A percentile compares a stretch with the other conserved stretches of the same genome.
phyloP scores from a whole-genome alignment of 1,140 invertebrate genomes.

The Conopomorpha cramerella region DNA sequence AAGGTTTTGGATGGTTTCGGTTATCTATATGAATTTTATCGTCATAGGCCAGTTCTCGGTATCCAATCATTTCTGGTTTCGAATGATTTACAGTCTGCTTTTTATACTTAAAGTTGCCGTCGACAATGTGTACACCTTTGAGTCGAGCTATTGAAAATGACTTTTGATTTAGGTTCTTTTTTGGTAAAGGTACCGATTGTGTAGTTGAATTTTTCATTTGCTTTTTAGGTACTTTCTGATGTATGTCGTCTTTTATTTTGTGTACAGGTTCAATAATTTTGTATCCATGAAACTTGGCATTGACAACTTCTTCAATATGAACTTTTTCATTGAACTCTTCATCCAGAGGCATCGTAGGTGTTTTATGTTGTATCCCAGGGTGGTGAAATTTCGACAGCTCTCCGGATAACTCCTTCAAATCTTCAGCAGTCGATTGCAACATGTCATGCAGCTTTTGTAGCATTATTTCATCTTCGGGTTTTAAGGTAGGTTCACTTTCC shows the following conservation, averaged over 20 bases:
- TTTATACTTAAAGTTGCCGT: too few relatives aligned
- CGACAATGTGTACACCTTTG: too few relatives aligned
- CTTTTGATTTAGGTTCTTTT: conserved; percentile 6
- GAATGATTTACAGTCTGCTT: too few relatives aligned
- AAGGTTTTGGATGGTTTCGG: conserved; percentile 17
- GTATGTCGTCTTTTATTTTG: conserved; percentile 7
- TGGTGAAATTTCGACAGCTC: conserved; percentile 32
- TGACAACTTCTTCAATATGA: conserved; percentile 50
- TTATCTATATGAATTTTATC: conserved; percentile 31
- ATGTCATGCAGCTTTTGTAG: conserved; percentile 43
- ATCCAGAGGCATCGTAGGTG: conserved; percentile 36
- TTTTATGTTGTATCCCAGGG: conserved; percentile 26
- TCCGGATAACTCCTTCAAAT: conserved; percentile 41
- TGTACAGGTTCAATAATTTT: conserved; percentile 21
- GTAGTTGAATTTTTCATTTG: too few relatives aligned
- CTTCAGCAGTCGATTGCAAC: conserved; percentile 48
- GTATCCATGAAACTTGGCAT: conserved; percentile 48
- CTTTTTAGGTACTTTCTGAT: conserved; percentile 8
- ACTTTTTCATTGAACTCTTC: conserved; percentile 53
- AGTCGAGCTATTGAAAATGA: too few relatives aligned
- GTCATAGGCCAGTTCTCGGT: conserved; percentile 23
- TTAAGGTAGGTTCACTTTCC: conserved; percentile 35
- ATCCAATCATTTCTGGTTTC: too few relatives aligned
- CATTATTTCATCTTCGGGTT: conserved; percentile 45
- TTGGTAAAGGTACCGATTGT: too few relatives aligned